phyloP scores from a whole-genome alignment of 1,140 invertebrate species.

The Aphis craccivora region DNA sequence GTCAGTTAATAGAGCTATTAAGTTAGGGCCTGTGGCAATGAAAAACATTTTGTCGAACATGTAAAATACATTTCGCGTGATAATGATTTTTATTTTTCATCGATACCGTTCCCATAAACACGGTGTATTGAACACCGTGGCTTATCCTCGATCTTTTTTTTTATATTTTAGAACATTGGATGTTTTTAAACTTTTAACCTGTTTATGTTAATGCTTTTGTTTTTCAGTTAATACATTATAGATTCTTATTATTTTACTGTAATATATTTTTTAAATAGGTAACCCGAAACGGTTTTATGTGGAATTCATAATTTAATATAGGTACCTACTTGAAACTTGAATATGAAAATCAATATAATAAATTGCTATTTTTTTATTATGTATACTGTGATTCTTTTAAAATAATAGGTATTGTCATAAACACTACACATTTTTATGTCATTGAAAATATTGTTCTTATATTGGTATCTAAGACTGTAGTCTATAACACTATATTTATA shows the following conservation, averaged over 20 bases:
- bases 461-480: background rate
- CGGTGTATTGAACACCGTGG: background rate
- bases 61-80: slow-evolving; percentile 20
- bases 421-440: background rate
- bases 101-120: background rate
- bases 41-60: background rate
- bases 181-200: background rate
- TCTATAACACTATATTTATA: background rate
- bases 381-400: background rate
- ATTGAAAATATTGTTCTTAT: slow-evolving; percentile 6
- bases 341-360: background rate
- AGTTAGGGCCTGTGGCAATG: background rate
- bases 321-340: background rate
- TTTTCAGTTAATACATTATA: background rate
- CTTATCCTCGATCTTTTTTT: slow-evolving; percentile 25
- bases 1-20: slow-evolving; percentile 43
- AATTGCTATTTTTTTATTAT: background rate
- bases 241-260: background rate
- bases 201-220: background rate
- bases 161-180: background rate
- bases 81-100: slow-evolving; percentile 29
- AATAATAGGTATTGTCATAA: background rate
- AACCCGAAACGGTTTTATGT: background rate
- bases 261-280: background rate
- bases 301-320: background rate